phyloP scores from a whole-genome alignment of 1,140 invertebrate genomes.

The Platyscapa corneri region DNA sequence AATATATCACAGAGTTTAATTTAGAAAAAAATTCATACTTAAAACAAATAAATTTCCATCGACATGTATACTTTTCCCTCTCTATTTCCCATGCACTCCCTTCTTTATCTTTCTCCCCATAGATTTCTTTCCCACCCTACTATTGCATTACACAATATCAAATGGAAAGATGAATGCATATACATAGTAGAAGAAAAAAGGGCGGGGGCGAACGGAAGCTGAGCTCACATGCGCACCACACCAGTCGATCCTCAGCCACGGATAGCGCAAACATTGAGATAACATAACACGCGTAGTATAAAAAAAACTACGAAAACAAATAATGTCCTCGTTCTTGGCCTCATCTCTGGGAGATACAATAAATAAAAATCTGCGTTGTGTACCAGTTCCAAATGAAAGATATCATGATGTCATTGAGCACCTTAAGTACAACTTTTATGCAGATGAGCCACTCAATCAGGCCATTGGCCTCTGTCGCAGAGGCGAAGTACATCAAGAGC shows the following conservation, averaged over 20 bases:
- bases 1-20: too few relatives aligned
- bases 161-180: constrained; percentile 3
- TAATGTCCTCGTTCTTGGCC: not conserved
- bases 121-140: not conserved
- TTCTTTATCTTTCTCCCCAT: too few relatives aligned
- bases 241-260: not conserved
- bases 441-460: constrained; percentile 86
- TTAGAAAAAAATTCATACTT: too few relatives aligned
- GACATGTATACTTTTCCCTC: too few relatives aligned
- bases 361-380: constrained; percentile 56
- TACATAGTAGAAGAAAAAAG: not conserved
- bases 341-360: constrained; percentile 7
- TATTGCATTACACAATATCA: constrained; percentile 12
- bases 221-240: constrained; percentile 24
- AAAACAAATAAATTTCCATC: too few relatives aligned
- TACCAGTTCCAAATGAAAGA: constrained; percentile 73
- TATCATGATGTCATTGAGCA: constrained; percentile 80
- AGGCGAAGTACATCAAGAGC: constrained; percentile 80
- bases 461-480: constrained; percentile 81
- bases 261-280: not conserved
- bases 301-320: not conserved
- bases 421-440: constrained; percentile 82
- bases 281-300: not conserved
- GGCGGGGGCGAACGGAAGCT: not conserved
- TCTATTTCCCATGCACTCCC: too few relatives aligned